phyloP scores from a whole-genome alignment of 2,797 vertebrate genomes.

The Phrynocephalus guinanensis region DNA sequence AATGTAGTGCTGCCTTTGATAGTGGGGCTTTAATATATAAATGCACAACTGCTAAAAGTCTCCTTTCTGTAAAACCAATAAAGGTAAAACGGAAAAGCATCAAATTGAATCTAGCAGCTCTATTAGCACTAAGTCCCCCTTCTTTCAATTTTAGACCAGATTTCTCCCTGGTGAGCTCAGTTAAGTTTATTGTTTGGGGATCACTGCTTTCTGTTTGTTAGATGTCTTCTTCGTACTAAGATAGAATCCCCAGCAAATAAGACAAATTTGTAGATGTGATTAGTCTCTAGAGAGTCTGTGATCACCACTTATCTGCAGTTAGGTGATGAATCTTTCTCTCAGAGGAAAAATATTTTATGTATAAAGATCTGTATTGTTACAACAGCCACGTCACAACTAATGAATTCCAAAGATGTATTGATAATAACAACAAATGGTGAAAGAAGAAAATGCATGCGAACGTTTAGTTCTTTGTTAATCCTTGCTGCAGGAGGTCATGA shows the following conservation, averaged over 20 bases:
- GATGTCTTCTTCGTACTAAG: not conserved
- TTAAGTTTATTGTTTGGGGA: not conserved
- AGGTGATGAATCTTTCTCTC: constrained; percentile 11
- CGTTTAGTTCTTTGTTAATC: not conserved
- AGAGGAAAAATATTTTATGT: not conserved
- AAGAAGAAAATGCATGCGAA: not conserved
- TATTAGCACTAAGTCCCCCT: not conserved
- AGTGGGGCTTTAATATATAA: not conserved
- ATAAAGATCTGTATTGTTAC: not conserved
- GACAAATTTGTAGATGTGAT: constrained; percentile 1
- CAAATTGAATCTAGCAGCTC: not conserved
- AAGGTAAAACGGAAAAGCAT: not conserved
- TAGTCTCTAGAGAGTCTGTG: constrained; percentile 2
- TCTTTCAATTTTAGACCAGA: not conserved
- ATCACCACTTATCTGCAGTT: not conserved
- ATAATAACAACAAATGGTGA: constrained; percentile 13
- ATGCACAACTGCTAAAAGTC: not conserved
- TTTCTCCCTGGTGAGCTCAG: not conserved
- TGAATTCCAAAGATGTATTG: not conserved
- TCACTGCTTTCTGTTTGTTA: constrained; percentile 15
- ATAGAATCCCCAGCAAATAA: not conserved
- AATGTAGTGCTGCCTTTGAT: not conserved
- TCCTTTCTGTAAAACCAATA: not conserved
- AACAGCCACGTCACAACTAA: not conserved
- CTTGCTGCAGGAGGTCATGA: not conserved